Percentiles rank a stretch among this genome's conserved stretches.
Conservation (phyloP, 2,888 invertebrate species). For the Blastobasis lacticolella region DNA sequence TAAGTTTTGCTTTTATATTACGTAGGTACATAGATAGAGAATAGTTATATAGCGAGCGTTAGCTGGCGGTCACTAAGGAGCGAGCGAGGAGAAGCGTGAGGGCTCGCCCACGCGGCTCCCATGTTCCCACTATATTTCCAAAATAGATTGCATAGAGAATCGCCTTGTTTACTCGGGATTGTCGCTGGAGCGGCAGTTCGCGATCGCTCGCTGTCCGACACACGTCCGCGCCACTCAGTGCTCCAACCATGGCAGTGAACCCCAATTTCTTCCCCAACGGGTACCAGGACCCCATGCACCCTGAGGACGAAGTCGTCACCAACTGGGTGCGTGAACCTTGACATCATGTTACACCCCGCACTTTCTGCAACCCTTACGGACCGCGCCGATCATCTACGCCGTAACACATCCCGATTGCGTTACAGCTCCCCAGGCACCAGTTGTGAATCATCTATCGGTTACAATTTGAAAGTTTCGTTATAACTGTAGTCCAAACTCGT, state of each 20-base stretch:
- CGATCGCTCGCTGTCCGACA: constrained; percentile 56
- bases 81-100: too few species aligned
- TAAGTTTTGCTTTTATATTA: not conserved
- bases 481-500: constrained; percentile 26
- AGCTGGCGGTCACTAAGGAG: constrained; percentile 15
- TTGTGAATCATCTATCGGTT: constrained; percentile 17
- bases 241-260: constrained; percentile 49
- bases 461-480: constrained; percentile 7
- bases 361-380: not conserved
- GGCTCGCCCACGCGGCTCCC: constrained; percentile 53
- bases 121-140: constrained; percentile 67
- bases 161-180: constrained; percentile 63
- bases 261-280: constrained; percentile 71
- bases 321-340: constrained; percentile 72
- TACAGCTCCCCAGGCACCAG: constrained; percentile 9
- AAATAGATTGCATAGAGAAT: constrained; percentile 71
- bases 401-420: not conserved
- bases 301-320: constrained; percentile 74
- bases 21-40: too few species aligned
- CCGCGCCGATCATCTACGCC: not conserved
- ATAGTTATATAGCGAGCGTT: constrained; percentile 33
- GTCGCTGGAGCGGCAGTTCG: constrained; percentile 62
- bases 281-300: constrained; percentile 69
- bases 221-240: constrained; percentile 49
- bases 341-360: not conserved